These are phyloP conservation scores for Pyrrhia umbra DNA, from an alignment of 2,888 invertebrate species.

Conservation along the genomic window DNA sequence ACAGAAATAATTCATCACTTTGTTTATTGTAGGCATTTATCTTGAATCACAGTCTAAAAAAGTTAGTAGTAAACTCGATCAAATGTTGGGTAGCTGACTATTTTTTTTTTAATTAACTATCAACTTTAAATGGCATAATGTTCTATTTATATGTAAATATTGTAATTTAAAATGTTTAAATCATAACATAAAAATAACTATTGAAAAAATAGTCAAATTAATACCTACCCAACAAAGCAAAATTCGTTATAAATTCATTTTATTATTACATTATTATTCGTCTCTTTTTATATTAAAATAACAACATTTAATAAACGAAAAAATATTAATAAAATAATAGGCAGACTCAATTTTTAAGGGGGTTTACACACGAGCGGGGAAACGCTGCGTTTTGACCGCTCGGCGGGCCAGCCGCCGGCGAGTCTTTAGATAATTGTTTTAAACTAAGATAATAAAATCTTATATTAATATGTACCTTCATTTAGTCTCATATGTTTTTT, in stretches of 20 bases:
- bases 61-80: conserved; percentile 50
- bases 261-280: conserved; percentile 42
- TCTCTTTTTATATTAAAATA: conserved; percentile 43
- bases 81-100: conserved; percentile 56
- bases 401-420: conserved; percentile 65
- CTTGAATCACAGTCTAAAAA: conserved; percentile 59
- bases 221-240: conserved; percentile 16
- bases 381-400: conserved; percentile 67
- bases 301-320: conserved; percentile 57
- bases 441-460: background rate
- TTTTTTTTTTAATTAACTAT: too few species aligned
- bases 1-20: conserved; percentile 32
- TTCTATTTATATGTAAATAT: background rate
- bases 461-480: background rate
- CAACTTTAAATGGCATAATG: too few species aligned
- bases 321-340: conserved; percentile 69
- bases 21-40: conserved; percentile 52
- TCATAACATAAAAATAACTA: background rate
- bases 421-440: conserved; percentile 34
- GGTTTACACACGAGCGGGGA: conserved; percentile 65
- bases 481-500: too few species aligned
- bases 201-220: too few species aligned
- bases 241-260: conserved; percentile 40
- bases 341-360: conserved; percentile 67
- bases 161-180: background rate